A percentile compares a stretch with the other conserved stretches of the same genome.
phyloP scores from a whole-genome alignment of 1,140 invertebrate species.

The Lepeophtheirus salmonis region DNA sequence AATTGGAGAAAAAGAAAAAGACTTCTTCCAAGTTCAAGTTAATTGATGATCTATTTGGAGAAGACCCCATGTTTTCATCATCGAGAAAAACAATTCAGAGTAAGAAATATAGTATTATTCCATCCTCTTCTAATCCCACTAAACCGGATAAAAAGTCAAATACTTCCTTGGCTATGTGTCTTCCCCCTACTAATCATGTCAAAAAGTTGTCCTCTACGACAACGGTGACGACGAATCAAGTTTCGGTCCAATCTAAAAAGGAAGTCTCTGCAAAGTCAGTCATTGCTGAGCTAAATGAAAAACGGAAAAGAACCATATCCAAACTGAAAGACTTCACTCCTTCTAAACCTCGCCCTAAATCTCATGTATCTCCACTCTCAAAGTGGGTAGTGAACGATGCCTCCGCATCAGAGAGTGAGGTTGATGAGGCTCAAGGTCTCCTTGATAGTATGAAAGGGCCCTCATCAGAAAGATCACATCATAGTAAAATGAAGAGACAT shows the following conservation, averaged over 20 bases:
- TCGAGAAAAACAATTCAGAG: too few species aligned
- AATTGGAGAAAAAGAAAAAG: neutral
- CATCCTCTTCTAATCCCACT: too few species aligned
- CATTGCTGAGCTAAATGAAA: neutral
- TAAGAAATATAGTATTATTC: too few species aligned
- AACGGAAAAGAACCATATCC: neutral
- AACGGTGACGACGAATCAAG: neutral
- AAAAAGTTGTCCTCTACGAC: neutral
- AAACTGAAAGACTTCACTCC: neutral
- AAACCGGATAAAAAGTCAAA: too few species aligned
- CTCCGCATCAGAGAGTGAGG: neutral
- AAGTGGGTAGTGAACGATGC: too few species aligned
- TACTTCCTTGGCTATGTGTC: too few species aligned
- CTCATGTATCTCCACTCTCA: too few species aligned
- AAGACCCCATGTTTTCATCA: too few species aligned
- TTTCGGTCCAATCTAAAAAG: neutral
- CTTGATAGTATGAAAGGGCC: neutral
- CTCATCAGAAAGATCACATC: neutral
- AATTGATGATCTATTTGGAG: neutral
- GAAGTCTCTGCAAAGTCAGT: neutral
- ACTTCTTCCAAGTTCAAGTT: too few species aligned
- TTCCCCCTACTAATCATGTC: too few species aligned
- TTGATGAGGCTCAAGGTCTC: neutral
- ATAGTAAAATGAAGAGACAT: neutral
- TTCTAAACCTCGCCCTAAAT: too few species aligned